These are phyloP conservation scores for Echeneis naucrates DNA, from an alignment of 2,797 vertebrate species.

Conservation along the genomic window DNA sequence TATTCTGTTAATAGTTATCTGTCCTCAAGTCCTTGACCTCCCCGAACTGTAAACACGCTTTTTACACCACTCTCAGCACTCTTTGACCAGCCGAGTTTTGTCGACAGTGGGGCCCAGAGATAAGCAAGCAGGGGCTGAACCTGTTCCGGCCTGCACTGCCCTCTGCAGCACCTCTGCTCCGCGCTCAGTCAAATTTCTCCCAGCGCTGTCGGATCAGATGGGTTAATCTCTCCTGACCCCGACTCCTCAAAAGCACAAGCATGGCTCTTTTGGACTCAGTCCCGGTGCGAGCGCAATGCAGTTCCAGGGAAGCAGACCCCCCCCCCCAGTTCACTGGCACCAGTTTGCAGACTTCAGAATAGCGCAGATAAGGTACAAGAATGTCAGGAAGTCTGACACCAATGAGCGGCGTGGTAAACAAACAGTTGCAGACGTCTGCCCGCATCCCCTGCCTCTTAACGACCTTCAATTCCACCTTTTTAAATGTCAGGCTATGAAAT, in stretches of 20 bases:
- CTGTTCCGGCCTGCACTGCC: constrained; percentile 94
- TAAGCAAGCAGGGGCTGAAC: constrained; percentile 94
- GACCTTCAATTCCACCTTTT: constrained; percentile 80
- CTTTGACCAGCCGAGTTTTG: constrained; percentile 90
- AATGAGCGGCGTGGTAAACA: constrained; percentile 82
- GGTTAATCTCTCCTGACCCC: constrained; percentile 84
- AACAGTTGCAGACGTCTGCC: constrained; percentile 84
- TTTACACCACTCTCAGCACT: constrained; percentile 89
- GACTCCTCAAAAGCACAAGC: constrained; percentile 82
- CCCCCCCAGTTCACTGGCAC: constrained; percentile 74
- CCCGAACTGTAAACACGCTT: constrained; percentile 93
- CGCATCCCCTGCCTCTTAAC: constrained; percentile 78
- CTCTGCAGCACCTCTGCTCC: constrained; percentile 93
- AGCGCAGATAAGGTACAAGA: constrained; percentile 82
- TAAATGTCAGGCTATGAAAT: constrained; percentile 79
- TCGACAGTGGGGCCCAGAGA: constrained; percentile 94
- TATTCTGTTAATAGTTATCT: constrained; percentile 97
- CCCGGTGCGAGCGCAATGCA: constrained; percentile 67
- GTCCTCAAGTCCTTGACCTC: constrained; percentile 97
- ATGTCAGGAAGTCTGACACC: constrained; percentile 87
- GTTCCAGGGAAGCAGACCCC: constrained; percentile 67
- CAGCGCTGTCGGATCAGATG: constrained; percentile 76
- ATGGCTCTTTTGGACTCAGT: constrained; percentile 79
- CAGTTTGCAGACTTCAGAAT: constrained; percentile 76
- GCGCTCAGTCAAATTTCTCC: constrained; percentile 89